These are phyloP conservation scores for Philereme vetulata DNA, from an alignment of 2,888 invertebrate species.

Conservation along the genomic window DNA sequence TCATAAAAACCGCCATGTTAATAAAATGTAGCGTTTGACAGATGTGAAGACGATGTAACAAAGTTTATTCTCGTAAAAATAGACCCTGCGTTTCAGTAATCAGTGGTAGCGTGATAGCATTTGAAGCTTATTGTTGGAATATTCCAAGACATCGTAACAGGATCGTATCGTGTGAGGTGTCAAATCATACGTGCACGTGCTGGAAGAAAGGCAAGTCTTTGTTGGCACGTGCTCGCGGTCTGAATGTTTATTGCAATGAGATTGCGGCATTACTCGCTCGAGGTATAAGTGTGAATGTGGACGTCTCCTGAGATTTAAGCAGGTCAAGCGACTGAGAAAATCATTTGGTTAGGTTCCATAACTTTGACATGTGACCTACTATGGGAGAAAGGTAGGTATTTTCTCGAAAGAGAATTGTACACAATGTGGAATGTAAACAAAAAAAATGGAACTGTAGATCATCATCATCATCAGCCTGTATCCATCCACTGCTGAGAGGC, in stretches of 20 bases:
- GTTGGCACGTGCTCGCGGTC: slow-evolving; percentile 63
- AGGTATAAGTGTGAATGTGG: slow-evolving; percentile 60
- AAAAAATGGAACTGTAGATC: neutral
- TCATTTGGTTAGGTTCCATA: slow-evolving; percentile 26
- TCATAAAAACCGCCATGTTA: neutral
- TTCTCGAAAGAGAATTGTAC: slow-evolving; percentile 3
- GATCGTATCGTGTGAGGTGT: slow-evolving; percentile 25
- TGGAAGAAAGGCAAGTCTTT: slow-evolving; percentile 51
- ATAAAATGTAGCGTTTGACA: too few relatives aligned
- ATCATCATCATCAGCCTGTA: too few relatives aligned
- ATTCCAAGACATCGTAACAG: neutral
- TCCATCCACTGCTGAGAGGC: too few relatives aligned
- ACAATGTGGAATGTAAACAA: neutral
- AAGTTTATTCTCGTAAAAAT: too few relatives aligned
- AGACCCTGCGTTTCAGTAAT: too few relatives aligned
- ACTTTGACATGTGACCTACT: slow-evolving; percentile 16
- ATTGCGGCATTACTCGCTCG: slow-evolving; percentile 67
- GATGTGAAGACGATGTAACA: too few relatives aligned
- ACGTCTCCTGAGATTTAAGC: slow-evolving; percentile 46
- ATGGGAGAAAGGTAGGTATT: neutral
- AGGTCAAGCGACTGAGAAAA: slow-evolving; percentile 31
- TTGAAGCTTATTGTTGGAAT: too few relatives aligned
- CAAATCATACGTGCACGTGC: slow-evolving; percentile 18
- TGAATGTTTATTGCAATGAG: slow-evolving; percentile 74
- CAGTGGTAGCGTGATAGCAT: too few relatives aligned